phyloP scores from a whole-genome alignment of 2,797 vertebrate species.

The Lates japonicus region DNA sequence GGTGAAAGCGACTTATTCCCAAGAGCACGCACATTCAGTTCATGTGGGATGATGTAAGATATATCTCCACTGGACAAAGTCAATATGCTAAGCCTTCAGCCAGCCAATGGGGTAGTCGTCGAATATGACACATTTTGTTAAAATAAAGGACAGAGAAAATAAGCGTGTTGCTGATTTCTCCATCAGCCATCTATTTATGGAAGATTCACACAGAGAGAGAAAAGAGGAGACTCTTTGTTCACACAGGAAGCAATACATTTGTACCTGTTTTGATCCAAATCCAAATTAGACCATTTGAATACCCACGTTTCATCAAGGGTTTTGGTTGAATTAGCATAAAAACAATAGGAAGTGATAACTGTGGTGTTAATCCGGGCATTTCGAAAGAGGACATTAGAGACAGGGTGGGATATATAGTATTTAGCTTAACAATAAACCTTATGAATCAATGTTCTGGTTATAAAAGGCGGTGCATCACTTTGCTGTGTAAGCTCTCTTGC shows the following conservation, averaged over 20 bases:
- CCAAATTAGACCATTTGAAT: conserved; percentile 20
- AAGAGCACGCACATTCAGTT: conserved; percentile 45
- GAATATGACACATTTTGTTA: conserved; percentile 82
- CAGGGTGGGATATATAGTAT: neutral
- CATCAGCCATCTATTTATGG: conserved; percentile 85
- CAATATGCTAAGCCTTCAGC: too few relatives aligned
- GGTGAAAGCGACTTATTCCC: conserved; percentile 47
- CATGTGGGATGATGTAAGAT: conserved; percentile 60
- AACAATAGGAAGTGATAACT: conserved; percentile 8
- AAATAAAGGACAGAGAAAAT: conserved; percentile 84
- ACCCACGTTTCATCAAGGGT: conserved; percentile 30
- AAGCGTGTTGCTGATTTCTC: conserved; percentile 85
- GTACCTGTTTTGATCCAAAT: conserved; percentile 65
- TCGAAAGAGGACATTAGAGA: conserved; percentile 15
- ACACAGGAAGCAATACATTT: too few relatives aligned
- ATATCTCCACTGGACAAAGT: conserved; percentile 71
- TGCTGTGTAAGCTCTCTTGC: conserved; percentile 12
- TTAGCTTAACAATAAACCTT: too few relatives aligned
- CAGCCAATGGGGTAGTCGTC: conserved; percentile 70
- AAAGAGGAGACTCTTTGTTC: too few relatives aligned
- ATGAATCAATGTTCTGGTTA: conserved; percentile 14
- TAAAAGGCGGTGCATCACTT: conserved; percentile 16
- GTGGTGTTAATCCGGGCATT: conserved; percentile 3
- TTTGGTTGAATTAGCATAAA: conserved; percentile 32
- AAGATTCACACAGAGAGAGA: conserved; percentile 76